A percentile compares a stretch with the other conserved stretches of the same genome.
Evolutionary conservation across 2,888 invertebrate genomes (phyloP).

Genomic region (Noctuana brunneofusca): DNA sequence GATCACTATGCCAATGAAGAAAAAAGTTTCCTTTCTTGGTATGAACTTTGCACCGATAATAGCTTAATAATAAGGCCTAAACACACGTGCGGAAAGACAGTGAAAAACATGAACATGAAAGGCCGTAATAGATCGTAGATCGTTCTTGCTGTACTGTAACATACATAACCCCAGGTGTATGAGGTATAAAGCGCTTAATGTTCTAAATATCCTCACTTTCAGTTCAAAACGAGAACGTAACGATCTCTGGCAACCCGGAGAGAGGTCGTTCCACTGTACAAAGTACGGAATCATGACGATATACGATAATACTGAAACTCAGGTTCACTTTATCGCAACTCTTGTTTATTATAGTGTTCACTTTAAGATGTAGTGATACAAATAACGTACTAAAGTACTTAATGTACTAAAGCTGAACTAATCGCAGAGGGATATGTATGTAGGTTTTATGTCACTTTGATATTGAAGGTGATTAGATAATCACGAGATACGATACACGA

Average conservation of each 20-base stretch:
- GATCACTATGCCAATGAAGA: background rate
- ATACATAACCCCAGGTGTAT: constrained; percentile 21
- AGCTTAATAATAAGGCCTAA: background rate
- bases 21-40: background rate
- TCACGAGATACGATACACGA: too few relatives aligned
- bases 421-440: too few relatives aligned
- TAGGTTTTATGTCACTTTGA: too few relatives aligned
- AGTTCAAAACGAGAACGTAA: constrained; percentile 34
- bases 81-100: background rate
- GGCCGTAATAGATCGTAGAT: background rate
- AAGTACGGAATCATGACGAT: constrained; percentile 44
- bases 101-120: background rate
- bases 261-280: background rate
- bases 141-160: background rate
- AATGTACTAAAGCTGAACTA: too few relatives aligned
- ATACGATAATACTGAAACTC: constrained; percentile 43
- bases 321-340: constrained; percentile 5
- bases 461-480: too few relatives aligned
- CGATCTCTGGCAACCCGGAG: constrained; percentile 15
- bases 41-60: background rate
- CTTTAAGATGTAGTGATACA: background rate
- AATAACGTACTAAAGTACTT: background rate
- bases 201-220: constrained; percentile 19
- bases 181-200: constrained; percentile 32
- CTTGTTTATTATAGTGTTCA: background rate